Base-by-base conservation (phyloP, 2,888 invertebrate genomes). In the Drosophila yooni region DNA sequence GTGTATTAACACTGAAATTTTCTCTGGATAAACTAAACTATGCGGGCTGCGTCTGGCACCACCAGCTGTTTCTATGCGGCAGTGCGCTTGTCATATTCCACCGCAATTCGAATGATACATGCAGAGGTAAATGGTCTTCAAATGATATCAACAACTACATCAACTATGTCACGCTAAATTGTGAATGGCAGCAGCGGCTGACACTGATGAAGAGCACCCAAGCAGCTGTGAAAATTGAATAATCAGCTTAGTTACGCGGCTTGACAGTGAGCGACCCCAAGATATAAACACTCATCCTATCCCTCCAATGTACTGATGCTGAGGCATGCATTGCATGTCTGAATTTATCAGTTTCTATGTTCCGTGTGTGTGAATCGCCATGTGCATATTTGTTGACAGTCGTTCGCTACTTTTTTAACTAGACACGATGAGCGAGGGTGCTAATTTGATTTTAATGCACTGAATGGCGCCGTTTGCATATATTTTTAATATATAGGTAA, bases 161-260 rank as follows among this genome's bases (percentile, higher is more conserved):
- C 80, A 89, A 88, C 81, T 83, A 89, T 72, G 80, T 85, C 76
- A 78, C 70, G 62, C 72, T 77, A 59, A 81, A 89, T 79, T 84
- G 72, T 62, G 80, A 84, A 74, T 81, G 76, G 70, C 82, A 72
- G 81, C 67, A 27, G 50, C 61, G 43, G 62, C 64, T 76, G 65
- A 68, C 65, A 66, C 74, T 77, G 73, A 77, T 77, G 85, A 79
- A 75, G 79, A 88, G 75, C 86, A 64, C 75, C 79, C 65, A 73
- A 83, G 70, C 74, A 73, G 85, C 88, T 82, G 90, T 74, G 75
- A 83, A 83, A 88, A 88, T 89, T 89, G 88, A 89, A 88, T 89
- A 88, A 88, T 85, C 81, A 81, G 88, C 89, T 81, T 81, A 56
- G 73, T 82, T 74, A 78, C 89, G 72, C 82, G 68, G 75, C 74